Base-by-base conservation (phyloP, 2,888 invertebrate species). In the Molanna angustata region DNA sequence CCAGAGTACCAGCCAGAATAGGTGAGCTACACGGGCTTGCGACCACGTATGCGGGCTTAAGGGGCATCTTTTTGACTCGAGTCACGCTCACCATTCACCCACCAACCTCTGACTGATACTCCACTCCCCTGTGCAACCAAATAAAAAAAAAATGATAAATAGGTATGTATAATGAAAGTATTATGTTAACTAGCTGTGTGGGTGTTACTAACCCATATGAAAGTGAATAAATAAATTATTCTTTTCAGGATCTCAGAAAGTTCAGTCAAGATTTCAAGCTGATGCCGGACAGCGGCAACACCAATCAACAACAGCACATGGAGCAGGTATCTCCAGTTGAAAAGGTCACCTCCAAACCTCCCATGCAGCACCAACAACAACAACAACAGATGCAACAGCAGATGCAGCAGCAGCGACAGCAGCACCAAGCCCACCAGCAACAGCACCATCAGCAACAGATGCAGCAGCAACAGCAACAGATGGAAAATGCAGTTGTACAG, bases 241-340 rank as follows among this genome's bases (percentile, higher is more conserved):
- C 11, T 13, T 27, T 13, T 1, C 66, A 80, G 70, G 89, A 90
- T 54, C 68, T 92, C 49, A 83, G 89, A 60, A 86, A 88, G 65
- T 93, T 93, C 69, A 81, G 86, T 0, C 80, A 85, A 63, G 90
- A 91, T 61, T 92, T 91, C 70, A 88, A 90, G 70, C 66, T 92
- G 66, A 72, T 75, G 1, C 74, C 78, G 2, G 56, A 66, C 64
- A 51, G 63, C 61, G 54, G 61, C 22, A 54, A 42, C 17, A 54
- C 27, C 16, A 47, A 33, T 7, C 55, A 41, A 11, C 41, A 11
- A 21, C 55, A 41, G 4, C 40, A 40, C 14, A 49, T 44, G 41
- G 16, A 48, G n/a, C 46, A 52, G 21, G 39, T 50, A 37, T 14
- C 49, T 1, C 20, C 19, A 51, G n/a, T n/a, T n/a, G 56, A 52